A percentile compares a stretch with the other conserved stretches of the same genome.
phyloP scores from a whole-genome alignment of 35 echinoderm and acorn worm species.

The Acanthaster planci region DNA sequence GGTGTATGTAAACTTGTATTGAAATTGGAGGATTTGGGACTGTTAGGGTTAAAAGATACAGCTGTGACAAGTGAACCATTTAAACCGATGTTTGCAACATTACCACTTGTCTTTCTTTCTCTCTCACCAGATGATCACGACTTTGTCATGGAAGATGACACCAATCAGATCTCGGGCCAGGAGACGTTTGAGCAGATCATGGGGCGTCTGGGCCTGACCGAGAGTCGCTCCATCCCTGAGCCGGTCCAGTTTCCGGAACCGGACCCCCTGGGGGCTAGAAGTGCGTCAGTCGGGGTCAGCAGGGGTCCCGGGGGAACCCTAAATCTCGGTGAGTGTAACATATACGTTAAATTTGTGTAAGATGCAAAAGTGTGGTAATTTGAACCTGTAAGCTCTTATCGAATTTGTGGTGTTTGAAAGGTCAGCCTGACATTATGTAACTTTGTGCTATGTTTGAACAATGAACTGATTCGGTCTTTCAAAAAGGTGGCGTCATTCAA shows the following conservation, averaged over 20 bases:
- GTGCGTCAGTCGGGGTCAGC: background rate
- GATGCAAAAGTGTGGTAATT: too few relatives aligned
- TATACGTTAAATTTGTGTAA: too few relatives aligned
- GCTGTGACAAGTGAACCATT: background rate
- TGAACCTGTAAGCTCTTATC: too few relatives aligned
- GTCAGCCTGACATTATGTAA: too few relatives aligned
- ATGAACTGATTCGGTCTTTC: too few relatives aligned
- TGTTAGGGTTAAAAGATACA: background rate
- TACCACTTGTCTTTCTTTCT: slow-evolving; percentile 5
- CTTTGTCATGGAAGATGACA: slow-evolving; percentile 40
- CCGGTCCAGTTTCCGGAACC: slow-evolving; percentile 81
- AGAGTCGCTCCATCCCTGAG: slow-evolving; percentile 62
- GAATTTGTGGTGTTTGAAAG: too few relatives aligned
- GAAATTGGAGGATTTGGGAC: too few relatives aligned
- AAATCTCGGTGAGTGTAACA: background rate
- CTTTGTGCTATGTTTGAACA: too few relatives aligned
- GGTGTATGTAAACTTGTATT: too few relatives aligned
- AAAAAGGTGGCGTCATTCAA: too few relatives aligned
- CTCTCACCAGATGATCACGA: slow-evolving; percentile 60
- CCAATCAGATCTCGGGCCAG: slow-evolving; percentile 47
- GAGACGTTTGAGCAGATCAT: slow-evolving; percentile 97
- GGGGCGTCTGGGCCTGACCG: slow-evolving; percentile 84
- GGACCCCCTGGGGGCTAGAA: slow-evolving; percentile 82
- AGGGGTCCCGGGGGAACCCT: background rate
- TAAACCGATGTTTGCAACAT: background rate